Base-by-base conservation (phyloP, 2,797 vertebrate species). In the Myripristis murdjan region DNA sequence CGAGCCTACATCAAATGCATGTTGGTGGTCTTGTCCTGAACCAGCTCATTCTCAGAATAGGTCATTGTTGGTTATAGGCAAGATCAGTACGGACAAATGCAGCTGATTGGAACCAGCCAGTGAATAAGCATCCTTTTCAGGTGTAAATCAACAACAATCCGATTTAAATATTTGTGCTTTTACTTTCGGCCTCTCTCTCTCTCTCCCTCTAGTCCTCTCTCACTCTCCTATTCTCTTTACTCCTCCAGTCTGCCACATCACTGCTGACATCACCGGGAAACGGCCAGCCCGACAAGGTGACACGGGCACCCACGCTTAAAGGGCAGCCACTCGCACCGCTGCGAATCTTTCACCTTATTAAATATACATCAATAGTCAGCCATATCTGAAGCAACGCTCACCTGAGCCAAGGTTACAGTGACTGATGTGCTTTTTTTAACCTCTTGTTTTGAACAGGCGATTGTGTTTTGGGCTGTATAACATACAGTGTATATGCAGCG, bases 281-380 rank as follows among this genome's bases (percentile, higher is more conserved):
- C 73, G 68, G 61, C 71, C 52, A 33, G 55, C 75, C 59, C 60
- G 44, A 79, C 79, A 86, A 86, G 85, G 87, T 87, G 89, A 91
- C 86, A 88, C 59, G 79, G 73, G 69, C 8, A 71, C 78, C 76
- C 12, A 75, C 60, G 69, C 65, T 77, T 64, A 91, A 92, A 94
- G 90, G 90, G 90, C 91, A 89, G 78, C 83, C 71, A 61, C 88
- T 75, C 83, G 82, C 87, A 84, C 82, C 81, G 60, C 88, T 74
- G 77, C 83, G 83, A 89, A 91, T 89, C 82, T 87, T 87, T 92
- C 77, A 77, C 86, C 90, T 87, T 89, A 92, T 95, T 93, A 94
- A 94, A 93, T 89, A 94, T 93, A 89, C 90, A 93, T 94, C 83
- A 81, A 76, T 77, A 84, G 85, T 80, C 80, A 79, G 79, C 43